Conservation (phyloP, 2,888 invertebrate genomes). For the Dione vanillae region DNA sequence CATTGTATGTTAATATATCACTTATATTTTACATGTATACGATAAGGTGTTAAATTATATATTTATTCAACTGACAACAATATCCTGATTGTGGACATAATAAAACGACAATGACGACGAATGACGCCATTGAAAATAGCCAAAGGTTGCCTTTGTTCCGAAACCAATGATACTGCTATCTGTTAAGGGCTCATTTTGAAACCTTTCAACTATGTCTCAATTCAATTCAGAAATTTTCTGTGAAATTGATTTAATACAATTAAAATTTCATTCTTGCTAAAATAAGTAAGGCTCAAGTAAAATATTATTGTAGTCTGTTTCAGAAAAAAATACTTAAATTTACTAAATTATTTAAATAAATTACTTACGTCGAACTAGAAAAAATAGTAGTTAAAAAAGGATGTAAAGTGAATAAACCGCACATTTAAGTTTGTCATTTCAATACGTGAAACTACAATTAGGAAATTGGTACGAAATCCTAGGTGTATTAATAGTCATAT, state of each 20-base stretch:
- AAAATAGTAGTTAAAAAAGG: no score
- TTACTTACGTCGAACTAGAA: background rate
- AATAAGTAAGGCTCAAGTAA: background rate
- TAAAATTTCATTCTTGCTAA: background rate
- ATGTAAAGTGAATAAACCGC: no score
- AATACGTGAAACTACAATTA: no score
- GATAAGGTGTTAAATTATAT: no score
- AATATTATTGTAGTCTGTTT: background rate
- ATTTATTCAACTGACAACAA: no score
- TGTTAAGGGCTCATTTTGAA: slow-evolving; percentile 17
- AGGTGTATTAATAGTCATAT: no score
- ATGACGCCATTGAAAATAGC: slow-evolving; percentile 14
- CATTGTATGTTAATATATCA: no score
- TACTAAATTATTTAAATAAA: no score
- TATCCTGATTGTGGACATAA: background rate
- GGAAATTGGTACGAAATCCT: no score
- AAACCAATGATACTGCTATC: slow-evolving; percentile 15
- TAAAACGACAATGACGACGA: no score
- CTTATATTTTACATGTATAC: no score
- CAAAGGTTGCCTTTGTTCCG: slow-evolving; percentile 17
- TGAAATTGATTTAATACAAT: background rate
- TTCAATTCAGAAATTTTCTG: background rate
- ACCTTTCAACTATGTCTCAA: slow-evolving; percentile 6
- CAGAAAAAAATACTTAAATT: background rate
- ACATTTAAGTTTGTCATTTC: no score